Base-by-base conservation (phyloP, 1,140 invertebrate species). In the Cotesia chilonis region DNA sequence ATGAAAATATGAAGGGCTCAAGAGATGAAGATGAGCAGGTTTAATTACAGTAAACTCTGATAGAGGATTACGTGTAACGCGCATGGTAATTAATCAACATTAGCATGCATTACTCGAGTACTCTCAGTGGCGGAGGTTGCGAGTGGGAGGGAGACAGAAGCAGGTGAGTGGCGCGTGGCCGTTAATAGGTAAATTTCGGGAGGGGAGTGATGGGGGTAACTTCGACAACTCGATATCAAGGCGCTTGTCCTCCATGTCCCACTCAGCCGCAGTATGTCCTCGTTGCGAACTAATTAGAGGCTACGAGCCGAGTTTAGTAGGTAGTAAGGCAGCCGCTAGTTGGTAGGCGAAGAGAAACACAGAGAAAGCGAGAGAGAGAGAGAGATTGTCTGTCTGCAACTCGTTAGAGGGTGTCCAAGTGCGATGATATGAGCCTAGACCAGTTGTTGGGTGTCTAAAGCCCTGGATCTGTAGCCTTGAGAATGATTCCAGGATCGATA, bases 91-190 rank as follows among this genome's bases (percentile, higher is more conserved):
- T 79, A 79, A 72, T 74, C 70, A 71, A 71, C 76, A 79, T 80
- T 80, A 79, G 78, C 79, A 80, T 80, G 77, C 79, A 80, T 79
- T 79, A 78, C 74, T 74, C 71, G 65, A 67, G 65, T 59, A 73
- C 70, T 28, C 57, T 59, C 20, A 28, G 57, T 5, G 7, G 14
- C 63, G 66, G 76, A 72, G 68, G 59, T 59, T 68, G 35, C 4
- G 5, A 28, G 54, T 17, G 68, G 12, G 51, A 61, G 68, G n/a
- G 28, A 68, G 65, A 67, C 14, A 67, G 54, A 68, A 73, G 67
- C 41, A 41, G 55, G 47, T 28, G 74, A 70, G 67, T 69, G 68
- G 54, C 47, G 9, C 66, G 57, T 72, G 69, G 20, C 75, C 70
- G 67, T 64, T 77, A 76, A 78, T 73, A 74, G 76, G 75, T 6